Evolutionary conservation across 2,797 vertebrate genomes (phyloP).

Genomic region (Gephyroberyx darwinii): DNA sequence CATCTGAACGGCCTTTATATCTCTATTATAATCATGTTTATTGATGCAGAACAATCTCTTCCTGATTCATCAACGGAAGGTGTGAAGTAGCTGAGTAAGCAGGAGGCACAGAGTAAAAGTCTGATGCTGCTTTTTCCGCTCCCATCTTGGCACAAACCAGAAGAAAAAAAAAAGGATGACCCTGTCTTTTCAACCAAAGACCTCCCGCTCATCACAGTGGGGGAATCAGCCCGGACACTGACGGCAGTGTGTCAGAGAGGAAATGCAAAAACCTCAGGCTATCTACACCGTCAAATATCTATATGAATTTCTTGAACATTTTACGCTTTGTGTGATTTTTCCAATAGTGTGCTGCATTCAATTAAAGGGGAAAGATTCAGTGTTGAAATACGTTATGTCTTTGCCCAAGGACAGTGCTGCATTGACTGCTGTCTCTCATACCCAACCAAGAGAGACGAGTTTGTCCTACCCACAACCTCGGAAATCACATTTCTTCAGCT

Average conservation of each 20-base stretch:
- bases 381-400: not conserved
- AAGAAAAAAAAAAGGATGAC: conserved; percentile 15
- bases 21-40: conserved; percentile 62
- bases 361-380: not conserved
- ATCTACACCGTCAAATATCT: not conserved
- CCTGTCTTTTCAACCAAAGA: conserved; percentile 23
- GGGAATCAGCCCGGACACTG: not conserved
- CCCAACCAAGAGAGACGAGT: not conserved
- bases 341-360: not conserved
- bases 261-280: conserved; percentile 1
- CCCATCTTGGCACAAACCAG: conserved; percentile 33
- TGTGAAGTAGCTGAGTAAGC: conserved; percentile 53
- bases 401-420: not conserved
- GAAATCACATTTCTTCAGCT: not conserved
- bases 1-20: conserved; percentile 46
- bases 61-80: conserved; percentile 50
- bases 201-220: conserved; percentile 11
- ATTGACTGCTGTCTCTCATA: not conserved
- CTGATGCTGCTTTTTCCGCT: conserved; percentile 35
- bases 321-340: not conserved
- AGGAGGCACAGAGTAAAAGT: conserved; percentile 35
- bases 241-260: not conserved
- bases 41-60: conserved; percentile 46
- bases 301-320: not conserved
- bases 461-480: not conserved